Evolutionary conservation across 2,113 vertebrate genomes (phyloP).

Genomic region (Grammomys dolichurus): DNA sequence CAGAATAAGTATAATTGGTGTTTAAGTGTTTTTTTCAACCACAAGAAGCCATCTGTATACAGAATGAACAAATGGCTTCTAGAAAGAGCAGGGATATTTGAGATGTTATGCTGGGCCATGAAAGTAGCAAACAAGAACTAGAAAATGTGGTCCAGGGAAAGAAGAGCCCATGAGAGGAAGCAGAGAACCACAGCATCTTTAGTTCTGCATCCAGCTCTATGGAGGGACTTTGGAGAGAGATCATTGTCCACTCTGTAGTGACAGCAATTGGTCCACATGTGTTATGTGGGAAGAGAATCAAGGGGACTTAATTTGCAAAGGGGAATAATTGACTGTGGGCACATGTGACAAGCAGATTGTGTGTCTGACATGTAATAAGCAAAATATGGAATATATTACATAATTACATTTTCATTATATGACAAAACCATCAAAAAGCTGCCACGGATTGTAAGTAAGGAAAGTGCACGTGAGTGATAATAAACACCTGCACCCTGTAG

Average conservation of each 20-base stretch:
- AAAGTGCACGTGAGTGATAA: background rate
- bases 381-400: slow-evolving; percentile 58
- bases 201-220: fast-evolving
- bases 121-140: background rate
- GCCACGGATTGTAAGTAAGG: background rate
- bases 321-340: slow-evolving; percentile 42
- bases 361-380: slow-evolving; percentile 58
- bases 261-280: slow-evolving; percentile 61
- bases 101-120: background rate
- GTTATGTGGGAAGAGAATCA: slow-evolving; percentile 23
- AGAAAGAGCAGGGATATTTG: background rate
- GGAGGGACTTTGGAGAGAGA: background rate
- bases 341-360: slow-evolving; percentile 75
- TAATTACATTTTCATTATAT: slow-evolving; percentile 69
- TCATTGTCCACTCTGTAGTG: background rate
- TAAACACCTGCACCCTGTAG: background rate
- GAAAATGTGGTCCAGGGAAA: background rate
- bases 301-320: slow-evolving; percentile 26
- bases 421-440: slow-evolving; percentile 43
- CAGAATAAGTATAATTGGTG: background rate
- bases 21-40: background rate
- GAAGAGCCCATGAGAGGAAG: background rate
- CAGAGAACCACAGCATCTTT: background rate
- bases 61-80: background rate
- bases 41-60: background rate